Conservation (phyloP, 2,113 vertebrate genomes). For the Colistium nudipinnis region DNA sequence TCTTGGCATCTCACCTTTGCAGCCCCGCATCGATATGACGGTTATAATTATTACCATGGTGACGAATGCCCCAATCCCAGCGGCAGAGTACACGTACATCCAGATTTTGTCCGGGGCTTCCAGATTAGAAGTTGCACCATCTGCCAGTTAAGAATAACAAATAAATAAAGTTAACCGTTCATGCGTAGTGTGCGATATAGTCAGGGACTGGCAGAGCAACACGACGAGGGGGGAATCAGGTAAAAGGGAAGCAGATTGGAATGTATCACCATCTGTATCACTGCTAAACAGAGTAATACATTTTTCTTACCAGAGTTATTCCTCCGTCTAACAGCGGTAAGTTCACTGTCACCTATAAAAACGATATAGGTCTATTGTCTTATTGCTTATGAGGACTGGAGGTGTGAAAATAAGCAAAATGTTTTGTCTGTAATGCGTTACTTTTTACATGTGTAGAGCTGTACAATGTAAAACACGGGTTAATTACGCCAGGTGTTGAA, state of each 20-base stretch:
- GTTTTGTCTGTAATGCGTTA: background rate
- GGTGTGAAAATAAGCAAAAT: background rate
- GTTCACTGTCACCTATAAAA: background rate
- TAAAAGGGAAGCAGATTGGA: background rate
- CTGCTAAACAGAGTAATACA: background rate
- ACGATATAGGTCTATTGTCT: background rate
- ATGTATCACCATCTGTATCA: too few species aligned
- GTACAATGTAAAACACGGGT: background rate
- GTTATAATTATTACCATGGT: constrained; percentile 58
- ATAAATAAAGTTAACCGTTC: background rate
- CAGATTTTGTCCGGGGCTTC: accelerated
- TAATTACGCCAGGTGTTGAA: background rate
- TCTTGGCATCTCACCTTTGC: constrained; percentile 53
- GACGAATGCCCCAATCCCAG: constrained; percentile 57
- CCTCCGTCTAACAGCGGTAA: background rate
- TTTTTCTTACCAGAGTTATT: constrained; percentile 27
- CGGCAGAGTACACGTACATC: constrained; percentile 56
- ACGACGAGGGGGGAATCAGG: background rate
- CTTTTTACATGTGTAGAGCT: background rate
- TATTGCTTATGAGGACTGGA: background rate
- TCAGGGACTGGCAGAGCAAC: background rate
- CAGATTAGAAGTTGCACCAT: accelerated
- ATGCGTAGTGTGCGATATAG: background rate
- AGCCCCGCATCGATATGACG: constrained; percentile 46
- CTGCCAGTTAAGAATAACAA: constrained; percentile 17